Conservation (phyloP, 1,140 invertebrate species). For the Agraylea sexmaculata region DNA sequence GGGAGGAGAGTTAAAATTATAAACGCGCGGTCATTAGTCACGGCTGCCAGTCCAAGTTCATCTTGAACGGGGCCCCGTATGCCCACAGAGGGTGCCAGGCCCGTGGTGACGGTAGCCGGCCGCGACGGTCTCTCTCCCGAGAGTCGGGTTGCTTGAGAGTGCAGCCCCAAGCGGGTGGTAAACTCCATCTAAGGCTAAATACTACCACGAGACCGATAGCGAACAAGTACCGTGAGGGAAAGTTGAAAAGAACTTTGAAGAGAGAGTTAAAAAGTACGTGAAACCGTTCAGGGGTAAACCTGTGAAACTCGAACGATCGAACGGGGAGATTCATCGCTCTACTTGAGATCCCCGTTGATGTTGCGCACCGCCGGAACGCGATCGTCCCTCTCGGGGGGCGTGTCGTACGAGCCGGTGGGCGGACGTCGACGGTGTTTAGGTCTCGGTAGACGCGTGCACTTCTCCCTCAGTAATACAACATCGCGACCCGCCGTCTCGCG, state of each 20-base stretch:
- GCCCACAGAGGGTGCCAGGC: conserved; percentile 61
- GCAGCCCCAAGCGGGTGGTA: conserved; percentile 74
- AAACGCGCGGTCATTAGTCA: conserved; percentile 18
- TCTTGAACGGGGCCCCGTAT: conserved; percentile 54
- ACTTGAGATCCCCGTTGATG: conserved; percentile 23
- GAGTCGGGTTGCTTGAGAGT: conserved; percentile 78
- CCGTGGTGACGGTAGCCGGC: conserved; percentile 43
- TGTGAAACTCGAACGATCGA: conserved; percentile 46
- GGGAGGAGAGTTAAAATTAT: conserved; percentile 36
- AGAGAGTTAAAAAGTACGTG: conserved; percentile 80
- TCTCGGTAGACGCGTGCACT: conserved; percentile 36
- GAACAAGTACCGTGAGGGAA: conserved; percentile 86
- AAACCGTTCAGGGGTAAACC: conserved; percentile 65
- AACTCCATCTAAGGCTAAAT: conserved; percentile 82
- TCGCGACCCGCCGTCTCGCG: conserved; percentile 37
- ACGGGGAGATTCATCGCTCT: conserved; percentile 42
- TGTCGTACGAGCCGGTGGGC: conserved; percentile 22
- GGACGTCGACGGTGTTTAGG: conserved; percentile 26
- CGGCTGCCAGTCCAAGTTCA: conserved; percentile 46
- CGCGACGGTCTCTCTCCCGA: conserved; percentile 46
- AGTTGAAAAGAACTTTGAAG: conserved; percentile 84
- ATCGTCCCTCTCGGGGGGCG: conserved; percentile 21
- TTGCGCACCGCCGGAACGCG: conserved; percentile 24
- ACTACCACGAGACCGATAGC: conserved; percentile 73
- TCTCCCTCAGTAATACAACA: conserved; percentile 39